Evolutionary conservation across 2,888 invertebrate genomes (phyloP).

Genomic region (Drosophila buzzatii): DNA sequence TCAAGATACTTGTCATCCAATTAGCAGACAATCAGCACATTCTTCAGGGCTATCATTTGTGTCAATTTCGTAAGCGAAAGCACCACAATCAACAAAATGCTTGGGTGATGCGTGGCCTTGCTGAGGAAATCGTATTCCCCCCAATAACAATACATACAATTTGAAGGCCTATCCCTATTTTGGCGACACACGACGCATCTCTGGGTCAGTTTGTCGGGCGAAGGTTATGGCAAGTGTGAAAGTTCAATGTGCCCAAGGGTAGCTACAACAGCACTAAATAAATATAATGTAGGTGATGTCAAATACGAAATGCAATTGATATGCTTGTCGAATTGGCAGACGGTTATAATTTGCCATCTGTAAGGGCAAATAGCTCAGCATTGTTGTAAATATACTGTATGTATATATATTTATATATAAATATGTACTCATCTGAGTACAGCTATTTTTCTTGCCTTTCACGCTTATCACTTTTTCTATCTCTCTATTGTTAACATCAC

Average conservation of each 20-base stretch:
- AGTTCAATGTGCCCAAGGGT: conserved; percentile 47
- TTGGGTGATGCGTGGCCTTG: neutral
- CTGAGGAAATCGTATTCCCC: conserved; percentile 28
- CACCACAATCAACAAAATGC: conserved; percentile 39
- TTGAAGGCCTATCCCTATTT: conserved; percentile 41
- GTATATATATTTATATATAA: neutral
- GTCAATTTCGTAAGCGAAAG: conserved; percentile 47
- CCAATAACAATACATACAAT: conserved; percentile 67
- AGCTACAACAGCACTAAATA: conserved; percentile 38
- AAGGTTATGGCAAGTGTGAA: conserved; percentile 21
- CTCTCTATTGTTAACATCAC: conserved; percentile 20
- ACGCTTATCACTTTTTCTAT: conserved; percentile 48
- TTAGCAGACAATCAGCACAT: conserved; percentile 63
- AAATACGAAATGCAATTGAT: conserved; percentile 67
- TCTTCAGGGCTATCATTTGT: conserved; percentile 48
- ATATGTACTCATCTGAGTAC: conserved; percentile 36
- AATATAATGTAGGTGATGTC: conserved; percentile 40
- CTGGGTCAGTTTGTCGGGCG: conserved; percentile 55
- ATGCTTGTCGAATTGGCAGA: conserved; percentile 69
- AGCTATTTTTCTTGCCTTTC: conserved; percentile 46
- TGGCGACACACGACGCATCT: conserved; percentile 25
- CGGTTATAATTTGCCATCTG: conserved; percentile 68
- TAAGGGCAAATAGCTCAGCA: conserved; percentile 19
- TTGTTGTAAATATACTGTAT: too few species aligned
- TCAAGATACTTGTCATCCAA: conserved; percentile 52